Conservation (phyloP, 2,797 vertebrate genomes). For the Sternotherus odoratus region DNA sequence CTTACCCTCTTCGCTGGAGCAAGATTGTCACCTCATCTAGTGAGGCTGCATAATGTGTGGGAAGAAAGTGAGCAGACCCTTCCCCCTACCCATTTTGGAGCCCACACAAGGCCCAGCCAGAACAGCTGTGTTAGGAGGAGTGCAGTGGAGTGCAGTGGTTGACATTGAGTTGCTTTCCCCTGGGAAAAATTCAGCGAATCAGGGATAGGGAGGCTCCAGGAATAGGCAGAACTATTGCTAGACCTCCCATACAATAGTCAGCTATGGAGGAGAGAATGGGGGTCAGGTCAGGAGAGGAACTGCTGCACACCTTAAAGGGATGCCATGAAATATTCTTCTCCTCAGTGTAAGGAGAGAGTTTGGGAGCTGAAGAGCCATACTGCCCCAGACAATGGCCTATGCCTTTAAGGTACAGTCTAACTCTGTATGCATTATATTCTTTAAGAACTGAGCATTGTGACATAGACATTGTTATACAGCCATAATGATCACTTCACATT, state of each 20-base stretch:
- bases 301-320: neutral
- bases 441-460: neutral
- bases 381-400: neutral
- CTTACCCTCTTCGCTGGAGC: too few species aligned
- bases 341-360: too few species aligned
- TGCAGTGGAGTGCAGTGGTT: neutral
- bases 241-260: neutral
- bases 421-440: neutral
- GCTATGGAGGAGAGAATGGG: too few species aligned
- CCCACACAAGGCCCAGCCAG: too few species aligned
- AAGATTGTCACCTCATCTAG: too few species aligned
- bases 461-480: neutral
- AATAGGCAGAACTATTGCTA: neutral
- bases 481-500: neutral
- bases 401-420: neutral
- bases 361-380: too few species aligned
- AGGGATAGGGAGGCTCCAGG: accelerated
- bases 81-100: too few species aligned
- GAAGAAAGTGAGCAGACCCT: too few species aligned
- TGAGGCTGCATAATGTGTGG: too few species aligned
- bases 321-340: neutral
- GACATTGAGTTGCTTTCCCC: neutral
- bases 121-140: neutral
- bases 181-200: neutral
- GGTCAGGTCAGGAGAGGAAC: too few species aligned